These are phyloP conservation scores for Lates japonicus DNA, from an alignment of 2,797 vertebrate species.

Conservation along the genomic window DNA sequence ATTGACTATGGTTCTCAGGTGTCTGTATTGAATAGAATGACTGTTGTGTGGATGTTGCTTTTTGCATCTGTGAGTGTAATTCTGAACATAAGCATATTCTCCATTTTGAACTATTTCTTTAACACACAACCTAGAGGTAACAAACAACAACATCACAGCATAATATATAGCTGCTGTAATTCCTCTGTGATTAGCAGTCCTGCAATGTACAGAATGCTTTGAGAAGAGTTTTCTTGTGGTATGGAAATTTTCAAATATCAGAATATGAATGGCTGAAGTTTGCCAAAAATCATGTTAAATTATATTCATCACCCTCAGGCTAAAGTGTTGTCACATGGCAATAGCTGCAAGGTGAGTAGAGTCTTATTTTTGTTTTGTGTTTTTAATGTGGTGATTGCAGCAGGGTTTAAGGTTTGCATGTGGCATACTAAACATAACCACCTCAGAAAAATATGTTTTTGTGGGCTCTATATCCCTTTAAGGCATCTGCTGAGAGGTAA, in stretches of 20 bases:
- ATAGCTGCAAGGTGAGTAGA: conserved; percentile 21
- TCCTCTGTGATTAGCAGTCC: not conserved
- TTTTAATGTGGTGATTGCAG: conserved; percentile 35
- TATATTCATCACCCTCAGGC: conserved; percentile 28
- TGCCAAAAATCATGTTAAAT: conserved; percentile 9
- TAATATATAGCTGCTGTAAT: not conserved
- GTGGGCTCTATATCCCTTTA: conserved; percentile 28
- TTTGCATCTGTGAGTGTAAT: too few species aligned
- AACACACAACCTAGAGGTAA: not conserved
- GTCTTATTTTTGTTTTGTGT: conserved; percentile 24
- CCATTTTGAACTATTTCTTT: not conserved
- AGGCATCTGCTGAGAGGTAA: conserved; percentile 42
- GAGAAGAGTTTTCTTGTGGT: not conserved
- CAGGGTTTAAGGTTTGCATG: conserved; percentile 26
- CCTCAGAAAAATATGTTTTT: conserved; percentile 12
- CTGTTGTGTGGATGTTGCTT: not conserved
- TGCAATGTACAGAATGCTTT: not conserved
- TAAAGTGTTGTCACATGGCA: conserved; percentile 15
- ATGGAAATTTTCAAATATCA: not conserved
- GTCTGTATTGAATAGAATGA: not conserved
- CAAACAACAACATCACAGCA: not conserved
- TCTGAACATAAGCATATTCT: not conserved
- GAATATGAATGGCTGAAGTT: not conserved
- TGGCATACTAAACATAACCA: conserved; percentile 46
- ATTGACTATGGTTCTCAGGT: not conserved